Base-by-base conservation (phyloP, 2,888 invertebrate species). In the Coleophora flavipennella region DNA sequence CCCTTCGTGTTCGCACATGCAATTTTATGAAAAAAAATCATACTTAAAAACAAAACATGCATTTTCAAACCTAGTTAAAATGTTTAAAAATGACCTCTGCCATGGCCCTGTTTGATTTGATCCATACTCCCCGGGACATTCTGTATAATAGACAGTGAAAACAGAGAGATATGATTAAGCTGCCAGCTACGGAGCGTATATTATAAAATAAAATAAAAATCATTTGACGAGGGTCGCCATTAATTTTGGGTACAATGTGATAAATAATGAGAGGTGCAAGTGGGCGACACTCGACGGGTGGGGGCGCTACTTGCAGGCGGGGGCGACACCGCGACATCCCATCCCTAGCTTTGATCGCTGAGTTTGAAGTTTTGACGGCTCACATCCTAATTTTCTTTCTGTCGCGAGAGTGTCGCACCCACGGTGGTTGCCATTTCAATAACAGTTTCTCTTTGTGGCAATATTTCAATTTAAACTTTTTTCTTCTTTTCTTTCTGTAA, bases 261-360 rank as follows among this genome's bases (percentile, higher is more conserved):
- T 83, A 83, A 83, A 79, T 84, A 84, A 83, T 84, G 70, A 83
- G 80, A 79, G 76, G 79, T 81, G 83, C 76, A 73, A 76, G 69
- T 73, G 80, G 81, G 78, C 67, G 50, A 20, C 53, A 57, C 60
- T 65, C 20, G 20, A 3, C 20, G 20, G 6, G 20, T 20, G 20
- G 20, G n/a, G 20, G 20, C 6, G 20, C 20, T 20, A 37, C 28
- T n/a, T 32, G 33, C 13, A 8, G 31, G 32, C 8, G 13, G 32
- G 32, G 8, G 34, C 34, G 20, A 20, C 20, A 20, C 20, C 8
- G 20, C 25, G 10, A 34, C 20, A 34, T 2, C 34, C 20, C 34
- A 8, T n/a, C 34, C 34, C 20, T 14, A 25, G 57, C 62, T 64
- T 62, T 72, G 74, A 73, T 64, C 67, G 60, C 77, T 83, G 83